Evolutionary conservation across 2,888 invertebrate genomes (phyloP), one percentile per base, ranked within the genome.

Genomic region (Drosophila pseudotakahashii): DNA sequence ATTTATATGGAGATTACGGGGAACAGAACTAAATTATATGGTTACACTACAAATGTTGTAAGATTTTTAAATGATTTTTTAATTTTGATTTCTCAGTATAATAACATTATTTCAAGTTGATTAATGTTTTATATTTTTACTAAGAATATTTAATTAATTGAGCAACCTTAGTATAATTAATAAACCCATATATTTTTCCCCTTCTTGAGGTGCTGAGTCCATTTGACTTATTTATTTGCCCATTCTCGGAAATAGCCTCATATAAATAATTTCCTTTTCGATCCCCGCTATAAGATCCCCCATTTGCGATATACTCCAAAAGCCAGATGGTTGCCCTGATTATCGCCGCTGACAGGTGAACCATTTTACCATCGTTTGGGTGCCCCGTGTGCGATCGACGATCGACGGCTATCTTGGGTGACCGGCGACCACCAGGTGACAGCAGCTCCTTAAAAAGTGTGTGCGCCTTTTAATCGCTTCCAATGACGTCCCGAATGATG

Each of bases 401-500:
- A 68, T 68, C 81, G 68, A 45, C 54, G 57, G 36, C 48, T 44
- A 52, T 47, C 53, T 57, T n/a, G 39, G 34, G 16, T 50, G 64
- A 73, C 63, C 59, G 70, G 55, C 48, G 77, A 84, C 80, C 79
- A 79, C 81, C 83, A 74, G 66, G 71, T 75, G 73, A 72, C 77
- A 76, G 72, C 55, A 71, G 70, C 76, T 86, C 83, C 81, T 86
- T 82, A 79, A 77, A 77, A 73, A 78, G 75, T 67, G 69, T 74
- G 73, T 71, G 79, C 72, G 75, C 72, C 85, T 81, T 82, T 82
- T 82, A 82, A 82, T 85, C 82, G 82, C 76, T 76, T 68, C 53
- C 82, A 85, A 77, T 83, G 82, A 85, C 88, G 73, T 85, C 76
- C 81, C 73, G 74, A 88, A 85, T 83, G 82, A 83, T 88, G 82